Evolutionary conservation across 30 jellyfish, hydroid and myxozoan species (phyloP), one percentile per base, ranked within the genome.

Genomic region (Aurelia coerulea): DNA sequence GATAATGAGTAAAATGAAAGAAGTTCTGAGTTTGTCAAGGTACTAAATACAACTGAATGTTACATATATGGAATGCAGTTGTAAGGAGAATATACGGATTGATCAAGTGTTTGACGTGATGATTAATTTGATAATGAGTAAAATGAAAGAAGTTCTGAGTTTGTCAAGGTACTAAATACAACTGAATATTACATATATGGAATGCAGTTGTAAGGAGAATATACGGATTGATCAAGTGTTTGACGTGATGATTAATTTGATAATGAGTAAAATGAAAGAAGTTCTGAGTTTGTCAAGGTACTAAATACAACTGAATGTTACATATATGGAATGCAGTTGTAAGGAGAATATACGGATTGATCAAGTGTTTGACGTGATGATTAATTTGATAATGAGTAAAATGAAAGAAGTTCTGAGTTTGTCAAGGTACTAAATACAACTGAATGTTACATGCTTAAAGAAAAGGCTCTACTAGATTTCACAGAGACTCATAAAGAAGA

Each of bases 281-380:
- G 81, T 80, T 33, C 31, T 80, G 4, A 80, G 19, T 14, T 18
- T 46, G 31, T 46, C 35, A 10, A 18, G 42, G 51, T n/a, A 9
- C 29, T n/a, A 18, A 54, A 70, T 16, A 83, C 85, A 83, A 58
- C 49, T 83, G 73, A 53, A 53, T 52, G 3, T 83, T 56, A 62
- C 64, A 5, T 83, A 83, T 62, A 83, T 83, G 92, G 92, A 83
- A 63, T 70, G 83, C 67, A 83, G 92, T 32, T 71, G 83, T 31
- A 71, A 83, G 56, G 79, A 83, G 62, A 73, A 83, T 59, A 65
- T 37, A 50, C 78, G 58, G 31, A 83, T 71, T 51, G 46, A 59
- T 17, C 68, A 83, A 59, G 86, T 63, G 1, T 83, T 83, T 83
- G 92, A 83, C 9, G 79, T 62, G 2, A 69, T 83, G 73, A 83